Base-by-base conservation (phyloP, 2,888 invertebrate species). In the Acrobeloides nanus region DNA sequence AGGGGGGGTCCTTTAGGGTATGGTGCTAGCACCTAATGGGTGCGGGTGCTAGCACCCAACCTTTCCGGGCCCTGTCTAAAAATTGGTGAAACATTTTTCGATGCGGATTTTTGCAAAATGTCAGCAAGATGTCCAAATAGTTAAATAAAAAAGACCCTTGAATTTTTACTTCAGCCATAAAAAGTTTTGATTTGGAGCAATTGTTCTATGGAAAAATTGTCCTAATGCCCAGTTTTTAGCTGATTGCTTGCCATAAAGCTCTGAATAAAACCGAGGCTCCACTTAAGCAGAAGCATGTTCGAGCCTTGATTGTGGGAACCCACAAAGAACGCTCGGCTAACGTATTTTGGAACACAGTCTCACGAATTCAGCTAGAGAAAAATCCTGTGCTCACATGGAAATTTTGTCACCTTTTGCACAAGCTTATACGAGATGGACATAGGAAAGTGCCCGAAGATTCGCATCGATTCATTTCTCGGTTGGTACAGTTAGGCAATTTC, bases 341-440 rank as follows among this genome's bases (percentile, higher is more conserved):
- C 72, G 84, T 87, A 18, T 97, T 93, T 77, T 97, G 95, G 95
- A 82, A 78, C 55, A 80, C 81, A 48, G 80, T 81, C 34, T 74
- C 79, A 46, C 78, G 85, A 26, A 81, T 87, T 56, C 88, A 87
- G 7, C 77, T 88, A 1, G 86, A 89, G 77, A 92, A 89, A 66
- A 87, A 90, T 79, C 83, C 89, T 54, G 90, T 97, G 66, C 85
- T 90, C 38, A 89, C 92, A 24, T 97, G 97, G 97, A 99, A 97
- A 79, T 90, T 95, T 78, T 93, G 92, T 73, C 89, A 97, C 79
- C 86, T 95, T 57, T 81, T 95, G 20, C 97, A 97, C 77, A 95
- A 95, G 65, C 80, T 97, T 44, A 79, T 95, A 53, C 81, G 93
- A 15, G 95, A 97, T 78, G 95, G 93, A 0, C 92, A 95, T 76